Evolutionary conservation across 2,888 invertebrate genomes (phyloP), one percentile per base, ranked within the genome.

Genomic region (Drosophila acutilabella): DNA sequence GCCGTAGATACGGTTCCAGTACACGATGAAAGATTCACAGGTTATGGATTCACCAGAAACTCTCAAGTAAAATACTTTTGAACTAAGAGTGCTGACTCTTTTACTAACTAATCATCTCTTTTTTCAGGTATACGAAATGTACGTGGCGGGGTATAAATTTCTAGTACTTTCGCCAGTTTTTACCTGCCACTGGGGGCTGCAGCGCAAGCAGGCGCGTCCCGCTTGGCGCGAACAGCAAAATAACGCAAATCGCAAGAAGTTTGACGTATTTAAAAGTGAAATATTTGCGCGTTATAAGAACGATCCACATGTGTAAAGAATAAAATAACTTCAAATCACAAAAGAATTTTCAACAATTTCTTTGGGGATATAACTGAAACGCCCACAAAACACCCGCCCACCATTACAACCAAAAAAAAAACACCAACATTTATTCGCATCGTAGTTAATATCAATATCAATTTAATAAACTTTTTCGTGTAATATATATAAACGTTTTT

Each of bases 31-130:
- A 93, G 97, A 61, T 98, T 98, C 93, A 93, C 97, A 54, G 98
- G 98, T 36, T 98, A 98, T 92, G 98, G 98, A 59, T 98, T 97
- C 92, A 98, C 98, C 1, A 94, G 98, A 91, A 98, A 98, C 90
- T 97, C 97, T 10, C 98, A 98, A 95, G 97, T 97, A 93, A 88
- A n/a, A 8, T 2, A 30, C 2, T 0, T 26, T 33, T 10, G 2
- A 4, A 18, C 10, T 18, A 1, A 2, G 11, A 16, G 20, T 4
- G 4, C 20, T 20, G 20, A 2, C 10, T 44, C 4, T 16, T 23
- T 5, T 20, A 6, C 30, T 41, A 8, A 33, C 14, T 18, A 10
- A 7, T 16, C 8, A n/a, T 8, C 2, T 14, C 13, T 41, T 14
- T 13, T 93, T 93, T 8, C 93, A 97, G 97, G 97, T 97, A 40